Conservation (phyloP, 2,797 vertebrate species). For the Chelmon rostratus region DNA sequence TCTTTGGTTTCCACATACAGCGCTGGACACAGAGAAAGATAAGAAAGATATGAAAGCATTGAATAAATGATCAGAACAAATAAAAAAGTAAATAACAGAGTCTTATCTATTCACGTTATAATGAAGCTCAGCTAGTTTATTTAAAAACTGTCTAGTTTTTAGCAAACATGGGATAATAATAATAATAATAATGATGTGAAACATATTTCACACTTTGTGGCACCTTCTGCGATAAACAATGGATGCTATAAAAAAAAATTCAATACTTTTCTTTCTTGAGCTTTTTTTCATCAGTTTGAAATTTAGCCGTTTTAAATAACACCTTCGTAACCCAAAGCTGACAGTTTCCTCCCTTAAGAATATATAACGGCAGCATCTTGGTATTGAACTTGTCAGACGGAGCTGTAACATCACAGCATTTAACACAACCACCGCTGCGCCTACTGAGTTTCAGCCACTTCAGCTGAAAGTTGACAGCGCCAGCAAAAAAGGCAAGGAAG, state of each 20-base stretch:
- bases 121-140: not conserved
- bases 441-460: conserved; percentile 64
- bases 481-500: conserved; percentile 22
- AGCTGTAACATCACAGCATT: conserved; percentile 52
- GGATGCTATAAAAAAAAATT: not conserved
- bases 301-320: not conserved
- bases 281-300: not conserved
- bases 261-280: not conserved
- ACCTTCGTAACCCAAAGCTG: not conserved
- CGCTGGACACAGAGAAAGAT: not conserved
- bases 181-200: not conserved
- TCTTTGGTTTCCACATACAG: not conserved
- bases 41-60: not conserved
- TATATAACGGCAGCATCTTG: conserved; percentile 21
- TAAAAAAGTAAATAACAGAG: not conserved
- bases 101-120: not conserved
- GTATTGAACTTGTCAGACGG: conserved; percentile 20
- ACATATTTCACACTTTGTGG: not conserved
- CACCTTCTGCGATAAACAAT: not conserved
- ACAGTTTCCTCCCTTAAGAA: conserved; percentile 2
- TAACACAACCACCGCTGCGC: conserved; percentile 47
- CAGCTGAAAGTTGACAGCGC: conserved; percentile 73
- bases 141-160: not conserved
- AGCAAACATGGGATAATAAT: not conserved
- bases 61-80: not conserved